phyloP scores from a whole-genome alignment of 2,888 invertebrate genomes.

The Cerceris rybyensis region DNA sequence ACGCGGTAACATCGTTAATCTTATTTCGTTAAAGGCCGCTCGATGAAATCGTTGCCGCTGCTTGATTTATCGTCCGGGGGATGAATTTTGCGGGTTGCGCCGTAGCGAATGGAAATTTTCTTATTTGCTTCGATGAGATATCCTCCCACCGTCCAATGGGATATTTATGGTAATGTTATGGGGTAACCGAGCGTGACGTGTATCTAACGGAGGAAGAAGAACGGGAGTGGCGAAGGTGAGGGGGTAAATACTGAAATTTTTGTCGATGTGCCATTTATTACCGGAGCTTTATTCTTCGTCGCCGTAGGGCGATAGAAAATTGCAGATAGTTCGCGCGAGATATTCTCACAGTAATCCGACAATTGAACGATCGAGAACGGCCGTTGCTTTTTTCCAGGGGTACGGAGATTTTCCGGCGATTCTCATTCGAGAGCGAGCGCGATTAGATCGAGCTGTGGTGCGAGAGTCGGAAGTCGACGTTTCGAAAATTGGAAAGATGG shows the following conservation, averaged over 20 bases:
- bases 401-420: too few species aligned
- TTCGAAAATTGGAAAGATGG: too few species aligned
- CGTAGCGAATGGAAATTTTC: conserved; percentile 30
- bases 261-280: too few species aligned
- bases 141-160: conserved; percentile 25
- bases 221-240: not conserved
- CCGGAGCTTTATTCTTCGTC: too few species aligned
- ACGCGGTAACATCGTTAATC: conserved; percentile 53
- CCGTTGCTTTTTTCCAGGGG: too few species aligned
- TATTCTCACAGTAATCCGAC: too few species aligned
- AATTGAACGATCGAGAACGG: too few species aligned
- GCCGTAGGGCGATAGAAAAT: too few species aligned
- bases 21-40: conserved; percentile 52
- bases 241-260: not conserved
- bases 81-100: conserved; percentile 27
- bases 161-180: conserved; percentile 41
- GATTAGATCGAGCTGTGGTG: too few species aligned
- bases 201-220: not conserved
- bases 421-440: too few species aligned
- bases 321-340: too few species aligned
- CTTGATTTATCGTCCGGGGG: conserved; percentile 55
- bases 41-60: conserved; percentile 46
- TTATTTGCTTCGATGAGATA: conserved; percentile 42
- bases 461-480: too few species aligned
- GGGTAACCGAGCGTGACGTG: conserved; percentile 14